Percentiles rank a stretch among this genome's conserved stretches.
phyloP scores from a whole-genome alignment of 1,140 invertebrate species.

The Cataglyphis hispanica region DNA sequence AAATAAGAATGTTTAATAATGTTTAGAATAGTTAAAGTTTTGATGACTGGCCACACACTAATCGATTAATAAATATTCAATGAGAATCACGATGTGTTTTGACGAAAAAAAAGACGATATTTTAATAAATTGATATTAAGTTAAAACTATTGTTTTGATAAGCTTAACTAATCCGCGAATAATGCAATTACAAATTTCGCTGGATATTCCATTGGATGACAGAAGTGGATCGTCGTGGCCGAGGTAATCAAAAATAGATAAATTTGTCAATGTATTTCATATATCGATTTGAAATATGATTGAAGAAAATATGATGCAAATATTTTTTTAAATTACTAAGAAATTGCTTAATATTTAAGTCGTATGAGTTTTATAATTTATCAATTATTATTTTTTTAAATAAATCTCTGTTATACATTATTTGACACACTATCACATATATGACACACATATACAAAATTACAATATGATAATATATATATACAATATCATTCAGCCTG shows the following conservation, averaged over 20 bases:
- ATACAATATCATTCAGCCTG: no score
- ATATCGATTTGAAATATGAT: background rate
- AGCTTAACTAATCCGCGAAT: constrained; percentile 31
- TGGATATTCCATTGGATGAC: constrained; percentile 47
- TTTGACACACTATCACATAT: no score
- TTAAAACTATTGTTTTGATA: background rate
- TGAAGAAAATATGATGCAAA: no score
- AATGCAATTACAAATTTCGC: constrained; percentile 66
- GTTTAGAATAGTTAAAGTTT: background rate
- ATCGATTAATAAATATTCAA: background rate
- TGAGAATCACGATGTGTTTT: background rate
- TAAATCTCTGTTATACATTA: no score
- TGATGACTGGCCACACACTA: background rate
- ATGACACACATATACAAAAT: no score
- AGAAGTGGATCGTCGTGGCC: constrained; percentile 63
- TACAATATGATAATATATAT: no score
- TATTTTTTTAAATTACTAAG: no score
- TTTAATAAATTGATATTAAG: background rate
- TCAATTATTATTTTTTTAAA: no score
- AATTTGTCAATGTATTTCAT: background rate
- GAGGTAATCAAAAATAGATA: constrained; percentile 37
- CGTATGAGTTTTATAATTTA: no score
- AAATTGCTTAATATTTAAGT: no score
- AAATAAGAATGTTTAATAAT: constrained; percentile 3
- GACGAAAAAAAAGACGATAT: background rate